phyloP scores from a whole-genome alignment of 2,888 invertebrate species.

The Drosophila longiperda region DNA sequence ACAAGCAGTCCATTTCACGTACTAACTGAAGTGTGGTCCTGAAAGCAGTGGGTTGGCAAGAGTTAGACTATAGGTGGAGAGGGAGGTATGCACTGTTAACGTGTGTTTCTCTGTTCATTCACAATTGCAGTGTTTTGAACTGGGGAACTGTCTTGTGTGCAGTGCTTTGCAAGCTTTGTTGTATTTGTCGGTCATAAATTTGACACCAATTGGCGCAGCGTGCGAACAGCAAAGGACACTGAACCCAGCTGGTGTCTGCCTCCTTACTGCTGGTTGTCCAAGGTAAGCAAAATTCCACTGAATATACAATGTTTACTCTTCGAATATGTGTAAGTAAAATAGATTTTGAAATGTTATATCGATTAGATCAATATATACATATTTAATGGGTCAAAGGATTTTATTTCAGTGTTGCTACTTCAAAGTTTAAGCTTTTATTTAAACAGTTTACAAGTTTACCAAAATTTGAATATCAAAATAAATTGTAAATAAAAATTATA shows the following conservation, averaged over 20 bases:
- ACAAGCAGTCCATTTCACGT: constrained; percentile 39
- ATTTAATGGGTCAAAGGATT: background rate
- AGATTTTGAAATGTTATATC: background rate
- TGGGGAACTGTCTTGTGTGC: constrained; percentile 18
- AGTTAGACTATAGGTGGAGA: background rate
- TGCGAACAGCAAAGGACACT: constrained; percentile 35
- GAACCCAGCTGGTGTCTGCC: background rate
- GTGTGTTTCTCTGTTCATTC: constrained; percentile 11
- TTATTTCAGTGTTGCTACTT: background rate
- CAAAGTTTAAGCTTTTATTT: background rate
- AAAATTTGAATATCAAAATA: background rate
- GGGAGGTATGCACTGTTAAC: background rate
- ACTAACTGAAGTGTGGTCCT: constrained; percentile 3
- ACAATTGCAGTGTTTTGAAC: constrained; percentile 15
- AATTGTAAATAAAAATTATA: background rate
- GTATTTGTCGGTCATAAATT: constrained; percentile 79
- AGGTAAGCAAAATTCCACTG: background rate
- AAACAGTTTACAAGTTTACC: background rate
- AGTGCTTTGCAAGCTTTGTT: constrained; percentile 46
- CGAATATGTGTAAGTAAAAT: background rate
- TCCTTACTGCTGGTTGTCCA: background rate
- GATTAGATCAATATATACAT: background rate
- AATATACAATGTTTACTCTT: background rate
- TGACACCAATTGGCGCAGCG: constrained; percentile 81
- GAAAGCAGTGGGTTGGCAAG: background rate